Evolutionary conservation across 2,113 vertebrate species (phyloP), one percentile per base, ranked within the genome.

Genomic region (Hassar affinis): DNA sequence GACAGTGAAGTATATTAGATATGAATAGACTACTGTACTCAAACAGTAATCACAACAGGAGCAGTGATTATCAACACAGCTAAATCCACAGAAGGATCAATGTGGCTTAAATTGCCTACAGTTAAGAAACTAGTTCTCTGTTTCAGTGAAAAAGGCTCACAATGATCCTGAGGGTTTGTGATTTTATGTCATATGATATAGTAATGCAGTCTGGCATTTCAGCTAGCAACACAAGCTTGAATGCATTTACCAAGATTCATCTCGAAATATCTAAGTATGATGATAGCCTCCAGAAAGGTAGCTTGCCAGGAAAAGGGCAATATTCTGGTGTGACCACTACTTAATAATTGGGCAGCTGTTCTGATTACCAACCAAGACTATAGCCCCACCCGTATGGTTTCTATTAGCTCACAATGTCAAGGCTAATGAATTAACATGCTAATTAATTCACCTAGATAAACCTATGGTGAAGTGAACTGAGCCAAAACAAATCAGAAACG

Each of bases 1-100:
- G 81, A 72, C 45, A 77, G 20, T 72, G 57, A 82, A 12, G n/a
- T 52, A 79, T 72, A 72, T 83, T 74, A 79, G 76, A 74, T 83
- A 83, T 79, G 80, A 64, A 35, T 35, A 74, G 76, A 59, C 64
- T 42, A 51, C 61, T 78, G 56, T 72, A 78, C 9, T 79, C 54
- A 52, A 27, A 78, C 74, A 56, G 49, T 54, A 79, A 79, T 52
- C 22, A 11, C 47, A 64, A 78, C 27, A 45, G 42, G 25, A 27
- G 56, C 12, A 68, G 49, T 20, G 54, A 82, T 75, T 42, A 72
- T n/a, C 83, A 76, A 51, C 74, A 45, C 4, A 78, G 83, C 62
- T 82, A 45, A 74, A 85, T 80, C 69, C 54, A 69, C 52, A 59
- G 25, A 12, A 49, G 49, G 35, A 64, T 38, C 66, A 64, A 35